A percentile compares a stretch with the other conserved stretches of the same genome.
phyloP scores from a whole-genome alignment of 1,140 invertebrate species.

The Danaus melanippus region DNA sequence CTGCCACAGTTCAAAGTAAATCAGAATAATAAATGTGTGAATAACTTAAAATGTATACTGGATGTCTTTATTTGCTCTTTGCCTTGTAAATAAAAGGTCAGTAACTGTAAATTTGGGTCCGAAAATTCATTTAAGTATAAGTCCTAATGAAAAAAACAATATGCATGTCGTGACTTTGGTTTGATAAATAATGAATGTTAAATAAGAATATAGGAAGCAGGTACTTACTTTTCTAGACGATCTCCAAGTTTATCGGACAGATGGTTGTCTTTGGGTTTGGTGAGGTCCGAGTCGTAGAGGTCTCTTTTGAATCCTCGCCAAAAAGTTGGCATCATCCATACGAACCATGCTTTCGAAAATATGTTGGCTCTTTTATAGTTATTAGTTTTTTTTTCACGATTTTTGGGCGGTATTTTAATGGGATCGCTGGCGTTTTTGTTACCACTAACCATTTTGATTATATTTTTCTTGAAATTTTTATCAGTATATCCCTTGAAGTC shows the following conservation, averaged over 20 bases:
- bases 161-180: not conserved
- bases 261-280: slow-evolving; percentile 75
- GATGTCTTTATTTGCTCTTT: slow-evolving; percentile 23
- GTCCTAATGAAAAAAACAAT: slow-evolving; percentile 14
- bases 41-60: not conserved
- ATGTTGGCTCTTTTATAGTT: slow-evolving; percentile 59
- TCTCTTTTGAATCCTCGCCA: slow-evolving; percentile 78
- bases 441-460: slow-evolving; percentile 63
- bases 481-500: no score
- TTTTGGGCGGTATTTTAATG: slow-evolving; percentile 58
- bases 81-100: slow-evolving; percentile 37
- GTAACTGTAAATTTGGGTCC: slow-evolving; percentile 24
- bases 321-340: slow-evolving; percentile 79
- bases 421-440: slow-evolving; percentile 54
- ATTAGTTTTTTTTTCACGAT: slow-evolving; percentile 61
- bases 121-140: slow-evolving; percentile 11
- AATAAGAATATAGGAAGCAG: no score
- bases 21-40: no score
- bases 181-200: no score
- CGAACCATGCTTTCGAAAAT: slow-evolving; percentile 64
- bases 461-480: no score
- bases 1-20: no score
- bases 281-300: slow-evolving; percentile 79
- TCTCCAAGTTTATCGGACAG: slow-evolving; percentile 75
- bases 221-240: slow-evolving; percentile 75